These are phyloP conservation scores for Hirtodrosophila alboralis DNA, from an alignment of 2,888 invertebrate genomes.

Conservation along the genomic window DNA sequence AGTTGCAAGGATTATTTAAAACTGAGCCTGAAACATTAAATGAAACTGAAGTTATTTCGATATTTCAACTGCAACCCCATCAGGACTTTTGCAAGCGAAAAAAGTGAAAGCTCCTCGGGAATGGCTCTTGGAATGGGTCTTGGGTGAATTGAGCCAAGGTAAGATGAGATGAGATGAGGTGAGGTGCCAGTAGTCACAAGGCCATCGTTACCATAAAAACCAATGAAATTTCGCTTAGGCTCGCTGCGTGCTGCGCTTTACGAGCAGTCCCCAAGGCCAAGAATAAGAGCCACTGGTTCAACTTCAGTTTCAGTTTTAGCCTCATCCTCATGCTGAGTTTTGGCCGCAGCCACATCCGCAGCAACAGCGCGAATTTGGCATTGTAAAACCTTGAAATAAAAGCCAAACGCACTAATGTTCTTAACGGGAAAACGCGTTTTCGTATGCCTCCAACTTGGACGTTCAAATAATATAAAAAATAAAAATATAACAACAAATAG, in stretches of 20 bases:
- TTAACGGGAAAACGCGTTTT: slow-evolving; percentile 42
- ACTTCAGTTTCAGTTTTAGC: slow-evolving; percentile 1
- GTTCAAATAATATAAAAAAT: too few relatives aligned
- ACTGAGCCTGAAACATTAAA: slow-evolving; percentile 2
- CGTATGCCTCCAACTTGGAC: slow-evolving; percentile 27
- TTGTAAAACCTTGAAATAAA: slow-evolving; percentile 55
- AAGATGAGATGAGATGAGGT: not conserved
- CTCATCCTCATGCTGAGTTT: not conserved
- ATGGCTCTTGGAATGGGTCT: not conserved
- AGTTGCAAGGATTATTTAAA: slow-evolving; percentile 46
- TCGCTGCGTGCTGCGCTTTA: slow-evolving; percentile 65
- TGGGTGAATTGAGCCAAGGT: not conserved
- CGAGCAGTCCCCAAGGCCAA: slow-evolving; percentile 59
- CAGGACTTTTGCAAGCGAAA: slow-evolving; percentile 33
- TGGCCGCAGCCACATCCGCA: slow-evolving; percentile 6
- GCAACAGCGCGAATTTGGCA: slow-evolving; percentile 4
- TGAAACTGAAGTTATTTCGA: slow-evolving; percentile 12
- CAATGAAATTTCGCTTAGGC: slow-evolving; percentile 78
- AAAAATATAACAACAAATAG: too few relatives aligned
- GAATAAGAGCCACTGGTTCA: slow-evolving; percentile 6
- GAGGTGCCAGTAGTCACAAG: slow-evolving; percentile 10
- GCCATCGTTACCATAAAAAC: slow-evolving; percentile 66
- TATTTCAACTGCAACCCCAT: slow-evolving; percentile 35
- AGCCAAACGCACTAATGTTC: slow-evolving; percentile 71
- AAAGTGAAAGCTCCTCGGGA: slow-evolving; percentile 51